Percentiles rank a stretch among this genome's conserved stretches.
These are phyloP conservation scores for Taenioides sp. DNA, from an alignment of 2,797 vertebrate species.

Conservation along the genomic window DNA sequence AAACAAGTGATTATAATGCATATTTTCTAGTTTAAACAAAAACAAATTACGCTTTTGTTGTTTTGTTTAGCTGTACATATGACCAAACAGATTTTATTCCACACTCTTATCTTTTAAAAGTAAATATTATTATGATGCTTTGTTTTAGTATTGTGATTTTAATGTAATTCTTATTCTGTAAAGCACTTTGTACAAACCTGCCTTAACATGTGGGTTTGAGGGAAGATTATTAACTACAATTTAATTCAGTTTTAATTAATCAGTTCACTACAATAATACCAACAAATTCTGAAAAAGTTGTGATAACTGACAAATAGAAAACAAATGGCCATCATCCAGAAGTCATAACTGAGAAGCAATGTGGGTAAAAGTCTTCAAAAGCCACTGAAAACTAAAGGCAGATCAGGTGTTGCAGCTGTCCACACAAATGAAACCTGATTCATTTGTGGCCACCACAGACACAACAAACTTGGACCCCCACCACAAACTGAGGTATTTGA, in stretches of 20 bases:
- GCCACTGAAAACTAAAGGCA: background rate
- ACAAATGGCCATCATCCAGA: background rate
- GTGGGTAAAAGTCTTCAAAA: constrained; percentile 5
- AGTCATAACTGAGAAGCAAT: background rate
- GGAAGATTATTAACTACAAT: background rate
- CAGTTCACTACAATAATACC: no score
- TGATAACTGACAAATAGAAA: background rate
- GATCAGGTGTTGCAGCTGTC: constrained; percentile 1
- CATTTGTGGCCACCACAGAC: constrained; percentile 34
- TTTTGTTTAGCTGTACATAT: no score
- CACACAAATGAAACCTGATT: background rate
- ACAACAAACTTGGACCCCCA: constrained; percentile 29
- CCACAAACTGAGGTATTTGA: background rate
- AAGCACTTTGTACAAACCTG: no score
- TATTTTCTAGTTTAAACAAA: no score
- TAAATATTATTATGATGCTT: no score
- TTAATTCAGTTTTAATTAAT: background rate
- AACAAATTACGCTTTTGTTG: no score
- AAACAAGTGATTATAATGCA: no score
- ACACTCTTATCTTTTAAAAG: no score
- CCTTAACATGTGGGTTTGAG: background rate
- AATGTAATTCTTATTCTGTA: no score
- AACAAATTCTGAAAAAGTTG: background rate
- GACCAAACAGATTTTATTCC: no score
- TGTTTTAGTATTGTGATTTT: no score